phyloP scores from a whole-genome alignment of 2,888 invertebrate species.

The Atherix ibis region DNA sequence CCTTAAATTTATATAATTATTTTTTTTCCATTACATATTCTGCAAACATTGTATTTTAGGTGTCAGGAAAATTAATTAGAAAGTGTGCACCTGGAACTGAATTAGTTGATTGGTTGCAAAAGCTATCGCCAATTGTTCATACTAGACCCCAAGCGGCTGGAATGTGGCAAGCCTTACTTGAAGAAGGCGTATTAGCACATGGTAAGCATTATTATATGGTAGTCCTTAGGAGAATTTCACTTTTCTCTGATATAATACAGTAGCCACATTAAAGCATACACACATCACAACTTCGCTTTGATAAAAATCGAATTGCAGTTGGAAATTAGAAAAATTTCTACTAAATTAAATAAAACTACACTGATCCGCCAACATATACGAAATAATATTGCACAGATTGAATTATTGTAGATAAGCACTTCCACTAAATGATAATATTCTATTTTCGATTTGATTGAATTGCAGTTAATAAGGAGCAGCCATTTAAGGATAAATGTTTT shows the following conservation, averaged over 20 bases:
- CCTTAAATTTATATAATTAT: no score
- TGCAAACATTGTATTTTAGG: no score
- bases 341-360: no score
- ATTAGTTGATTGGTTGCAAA: conserved; percentile 64
- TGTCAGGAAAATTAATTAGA: conserved; percentile 44
- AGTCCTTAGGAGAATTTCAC: neutral
- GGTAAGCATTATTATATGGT: conserved; percentile 44
- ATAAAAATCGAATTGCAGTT: no score
- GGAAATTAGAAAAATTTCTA: no score
- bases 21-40: neutral
- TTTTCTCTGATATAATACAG: no score
- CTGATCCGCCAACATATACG: no score
- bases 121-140: conserved; percentile 44
- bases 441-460: conserved; percentile 7
- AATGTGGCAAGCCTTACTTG: conserved; percentile 71
- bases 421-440: no score
- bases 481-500: conserved; percentile 68
- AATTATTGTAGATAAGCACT: no score
- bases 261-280: no score
- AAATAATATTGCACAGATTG: no score
- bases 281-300: no score
- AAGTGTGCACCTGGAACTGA: conserved; percentile 63
- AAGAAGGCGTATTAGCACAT: conserved; percentile 61
- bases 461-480: conserved; percentile 59
- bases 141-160: conserved; percentile 55